Conservation (phyloP, 30 jellyfish, hydroid and myxozoan species). For the Mastigias papua region DNA sequence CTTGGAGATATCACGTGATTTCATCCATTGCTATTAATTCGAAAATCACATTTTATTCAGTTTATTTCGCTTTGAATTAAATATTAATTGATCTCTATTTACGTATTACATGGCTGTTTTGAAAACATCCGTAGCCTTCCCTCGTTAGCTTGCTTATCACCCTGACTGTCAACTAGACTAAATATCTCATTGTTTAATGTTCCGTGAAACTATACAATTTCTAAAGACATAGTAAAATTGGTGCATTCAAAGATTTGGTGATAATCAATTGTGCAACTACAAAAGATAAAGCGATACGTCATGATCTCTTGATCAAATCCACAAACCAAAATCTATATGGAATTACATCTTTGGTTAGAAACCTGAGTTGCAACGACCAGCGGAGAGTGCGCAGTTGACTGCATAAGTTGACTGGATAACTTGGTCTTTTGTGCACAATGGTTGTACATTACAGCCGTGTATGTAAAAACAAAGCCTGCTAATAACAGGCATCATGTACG, state of each 20-base stretch:
- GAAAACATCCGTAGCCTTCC: neutral
- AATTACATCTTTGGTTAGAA: no score
- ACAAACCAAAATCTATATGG: neutral
- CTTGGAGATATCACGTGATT: constrained; percentile 33
- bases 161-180: neutral
- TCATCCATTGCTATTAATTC: constrained; percentile 3
- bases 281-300: neutral
- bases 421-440: no score
- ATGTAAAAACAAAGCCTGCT: no score
- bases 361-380: no score
- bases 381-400: no score
- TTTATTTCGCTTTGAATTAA: neutral
- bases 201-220: neutral
- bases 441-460: no score
- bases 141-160: neutral
- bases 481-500: no score
- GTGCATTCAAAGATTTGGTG: constrained; percentile 1
- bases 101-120: neutral
- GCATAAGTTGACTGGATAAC: no score
- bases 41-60: neutral
- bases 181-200: no score
- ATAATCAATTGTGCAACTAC: neutral
- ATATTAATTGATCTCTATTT: neutral
- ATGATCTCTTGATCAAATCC: neutral
- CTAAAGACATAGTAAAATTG: neutral